A percentile compares a stretch with the other conserved stretches of the same genome.
phyloP scores from a whole-genome alignment of 2,888 invertebrate genomes.

The Caenorhabditis uteleia region DNA sequence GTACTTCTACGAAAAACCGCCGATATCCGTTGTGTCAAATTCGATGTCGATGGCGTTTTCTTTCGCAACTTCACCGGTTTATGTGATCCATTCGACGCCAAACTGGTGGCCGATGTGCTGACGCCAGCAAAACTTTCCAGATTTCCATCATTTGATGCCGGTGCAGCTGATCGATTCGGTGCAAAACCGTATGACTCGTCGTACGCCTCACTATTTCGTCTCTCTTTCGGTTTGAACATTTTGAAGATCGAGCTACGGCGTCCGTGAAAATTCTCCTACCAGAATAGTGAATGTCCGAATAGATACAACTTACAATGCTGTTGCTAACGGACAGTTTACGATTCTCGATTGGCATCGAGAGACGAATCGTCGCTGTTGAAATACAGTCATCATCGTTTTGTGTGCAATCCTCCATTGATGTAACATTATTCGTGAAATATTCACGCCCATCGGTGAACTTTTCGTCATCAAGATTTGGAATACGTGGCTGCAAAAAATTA shows the following conservation, averaged over 20 bases:
- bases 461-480: constrained; percentile 5
- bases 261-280: constrained; percentile 8
- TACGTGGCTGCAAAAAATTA: background rate
- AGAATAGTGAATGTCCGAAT: background rate
- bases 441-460: constrained; percentile 19
- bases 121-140: background rate
- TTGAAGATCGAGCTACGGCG: constrained; percentile 26
- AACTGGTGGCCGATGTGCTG: background rate
- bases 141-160: background rate
- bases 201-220: constrained; percentile 23
- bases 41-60: constrained; percentile 26
- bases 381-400: background rate
- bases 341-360: constrained; percentile 16
- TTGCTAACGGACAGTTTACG: background rate
- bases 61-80: constrained; percentile 32
- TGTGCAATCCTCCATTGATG: background rate
- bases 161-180: background rate
- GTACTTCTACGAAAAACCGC: constrained; percentile 28
- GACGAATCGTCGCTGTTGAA: background rate
- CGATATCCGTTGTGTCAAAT: constrained; percentile 20
- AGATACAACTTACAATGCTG: constrained; percentile 19
- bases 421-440: constrained; percentile 16
- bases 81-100: background rate
- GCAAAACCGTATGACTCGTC: background rate
- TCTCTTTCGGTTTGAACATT: constrained; percentile 18